Conservation (phyloP, 2,113 vertebrate species). For the Cichladusa arquata region DNA sequence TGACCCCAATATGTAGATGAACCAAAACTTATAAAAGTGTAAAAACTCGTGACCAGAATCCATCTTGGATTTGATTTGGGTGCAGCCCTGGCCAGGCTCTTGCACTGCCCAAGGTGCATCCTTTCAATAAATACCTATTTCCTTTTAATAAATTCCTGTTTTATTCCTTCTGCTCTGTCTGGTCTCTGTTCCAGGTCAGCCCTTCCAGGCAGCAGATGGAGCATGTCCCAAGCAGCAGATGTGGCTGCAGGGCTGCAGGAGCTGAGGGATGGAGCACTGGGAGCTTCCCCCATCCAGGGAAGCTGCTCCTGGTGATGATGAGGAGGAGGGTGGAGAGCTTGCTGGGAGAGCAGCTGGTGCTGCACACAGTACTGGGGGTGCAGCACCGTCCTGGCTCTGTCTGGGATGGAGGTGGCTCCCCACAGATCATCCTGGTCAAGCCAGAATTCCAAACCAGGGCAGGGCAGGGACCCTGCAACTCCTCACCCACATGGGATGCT, state of each 20-base stretch:
- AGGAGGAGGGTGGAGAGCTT: not conserved
- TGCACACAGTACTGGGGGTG: rapidly evolving
- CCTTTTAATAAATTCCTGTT: no score
- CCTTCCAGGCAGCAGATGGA: not conserved
- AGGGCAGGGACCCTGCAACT: not conserved
- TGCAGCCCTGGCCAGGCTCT: no score
- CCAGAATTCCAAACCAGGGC: not conserved
- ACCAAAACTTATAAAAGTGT: no score
- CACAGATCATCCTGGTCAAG: not conserved
- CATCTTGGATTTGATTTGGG: no score
- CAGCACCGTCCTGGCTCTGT: not conserved
- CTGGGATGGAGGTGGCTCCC: not conserved
- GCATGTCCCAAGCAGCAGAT: not conserved
- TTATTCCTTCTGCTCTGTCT: no score
- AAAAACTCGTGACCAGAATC: no score
- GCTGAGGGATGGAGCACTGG: not conserved
- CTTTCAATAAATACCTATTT: no score
- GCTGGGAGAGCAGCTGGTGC: not conserved
- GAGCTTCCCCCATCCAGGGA: not conserved
- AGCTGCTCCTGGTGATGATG: not conserved
- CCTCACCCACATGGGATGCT: not conserved
- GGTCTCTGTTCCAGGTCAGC: no score
- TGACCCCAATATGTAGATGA: no score
- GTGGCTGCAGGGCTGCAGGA: not conserved
- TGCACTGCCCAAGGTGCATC: no score